Evolutionary conservation across 2,888 invertebrate genomes (phyloP), one percentile per base, ranked within the genome.

Genomic region (Cheilosia grossa): DNA sequence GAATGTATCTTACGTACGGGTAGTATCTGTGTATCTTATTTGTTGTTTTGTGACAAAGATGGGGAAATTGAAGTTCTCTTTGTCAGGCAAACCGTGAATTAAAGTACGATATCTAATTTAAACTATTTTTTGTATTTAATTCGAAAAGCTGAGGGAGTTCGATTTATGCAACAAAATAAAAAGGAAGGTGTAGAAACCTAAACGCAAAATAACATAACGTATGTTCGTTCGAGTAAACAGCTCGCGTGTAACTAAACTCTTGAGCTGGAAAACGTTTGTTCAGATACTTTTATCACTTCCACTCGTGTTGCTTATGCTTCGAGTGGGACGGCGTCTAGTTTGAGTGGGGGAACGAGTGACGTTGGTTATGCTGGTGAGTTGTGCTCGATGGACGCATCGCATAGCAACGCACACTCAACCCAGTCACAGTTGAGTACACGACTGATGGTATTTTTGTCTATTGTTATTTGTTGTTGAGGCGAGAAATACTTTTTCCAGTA

Each of bases 201-300:
- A 82, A 82, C 78, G 86, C 78, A 64, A 77, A 86, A 79, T 70
- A 82, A 70, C 78, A 74, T 74, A 82, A 82, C 82, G 82, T 74
- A 54, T 78, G 77, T 82, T 82, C 86, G 75, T 79, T 86, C 86
- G 86, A 74, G 82, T 66, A 79, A 82, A 79, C 82, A 79, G 86
- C 51, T 86, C 86, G 82, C 86, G 86, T 82, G 74, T 75, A 82
- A 86, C 86, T 86, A 82, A 86, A 86, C 82, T 74, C 78, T 74
- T 86, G 69, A 70, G 78, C 77, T 74, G 69, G 58, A 78, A 74
- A 59, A 49, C 78, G 69, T 78, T 78, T 59, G 64, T 59, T 86
- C 82, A 82, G 82, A 82, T 82, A 82, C 82, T 82, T 82, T 82
- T 82, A 82, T 86, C 67, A 75, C 51, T 66, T 81, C n/a, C 54